Evolutionary conservation across 1,140 invertebrate genomes (phyloP), one percentile per base, ranked within the genome.

Genomic region (Meloidogyne exigua): DNA sequence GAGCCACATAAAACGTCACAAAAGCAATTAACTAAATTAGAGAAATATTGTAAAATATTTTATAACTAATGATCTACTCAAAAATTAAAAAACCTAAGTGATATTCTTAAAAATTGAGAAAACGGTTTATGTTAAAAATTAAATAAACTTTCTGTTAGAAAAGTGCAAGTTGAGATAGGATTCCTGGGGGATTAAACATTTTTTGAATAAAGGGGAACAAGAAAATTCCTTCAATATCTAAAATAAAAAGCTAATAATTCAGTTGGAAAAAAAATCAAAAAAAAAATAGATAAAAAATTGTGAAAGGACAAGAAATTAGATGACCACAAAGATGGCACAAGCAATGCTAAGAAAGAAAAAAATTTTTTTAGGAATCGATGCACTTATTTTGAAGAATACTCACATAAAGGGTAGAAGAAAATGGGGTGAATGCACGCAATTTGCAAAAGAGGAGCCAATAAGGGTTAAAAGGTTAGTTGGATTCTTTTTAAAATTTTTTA

Each of bases 251-350:
- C n/a, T 10, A 57, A 57, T 57, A 57, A 57, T 57, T n/a, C n/a
- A 21, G 49, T 57, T 57, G 49, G 49, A 18, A 57, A n/a, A 57
- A 57, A n/a, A 44, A 9, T 9, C 36, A 44, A 44, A 7, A n/a
- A n/a, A n/a, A 49, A 18, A 57, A 57, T n/a, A 57, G 15, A 57
- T 57, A n/a, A 57, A n/a, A 12, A 12, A 57, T 15, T 44, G 11
- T 1, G 5, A 4, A n/a, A n/a, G n/a, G 13, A 44, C 10, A 44
- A 12, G 18, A 49, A 49, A 49, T 57, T 57, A 15, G 15, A 18
- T 57, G 18, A 57, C 49, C 49, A 57, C n/a, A 57, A 57, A 57
- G 49, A 57, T n/a, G 49, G 49, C 49, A 57, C 49, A n/a, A n/a
- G 44, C 49, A n/a, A 9, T 5, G 18, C 0, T 0, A 4, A 9